These are phyloP conservation scores for Notothenia coriiceps DNA, from an alignment of 2,113 vertebrate genomes.

Conservation along the genomic window DNA sequence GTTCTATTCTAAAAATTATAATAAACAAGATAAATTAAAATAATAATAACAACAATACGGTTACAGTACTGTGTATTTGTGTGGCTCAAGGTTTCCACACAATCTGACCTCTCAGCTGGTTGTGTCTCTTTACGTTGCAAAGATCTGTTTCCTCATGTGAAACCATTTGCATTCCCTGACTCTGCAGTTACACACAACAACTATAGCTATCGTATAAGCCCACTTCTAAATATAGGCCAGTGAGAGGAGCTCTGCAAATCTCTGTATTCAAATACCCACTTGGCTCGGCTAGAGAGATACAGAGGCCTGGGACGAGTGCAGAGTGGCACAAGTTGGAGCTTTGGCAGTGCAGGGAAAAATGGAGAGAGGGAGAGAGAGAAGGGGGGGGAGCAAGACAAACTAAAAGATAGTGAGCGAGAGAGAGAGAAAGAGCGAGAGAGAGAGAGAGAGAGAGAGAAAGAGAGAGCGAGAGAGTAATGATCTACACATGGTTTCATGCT, in stretches of 20 bases:
- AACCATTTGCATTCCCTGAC: constrained; percentile 44
- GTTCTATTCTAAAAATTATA: no score
- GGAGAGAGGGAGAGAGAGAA: constrained; percentile 14
- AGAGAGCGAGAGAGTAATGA: constrained; percentile 76
- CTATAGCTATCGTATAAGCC: constrained; percentile 33
- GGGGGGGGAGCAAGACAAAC: background rate
- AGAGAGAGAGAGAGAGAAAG: constrained; percentile 23
- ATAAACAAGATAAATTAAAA: background rate
- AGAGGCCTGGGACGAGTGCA: constrained; percentile 64
- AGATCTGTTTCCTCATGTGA: background rate
- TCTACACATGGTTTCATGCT: constrained; percentile 85
- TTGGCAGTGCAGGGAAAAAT: constrained; percentile 63
- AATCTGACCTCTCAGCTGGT: background rate
- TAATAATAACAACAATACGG: no score
- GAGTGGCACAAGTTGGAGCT: constrained; percentile 77
- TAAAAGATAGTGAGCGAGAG: constrained; percentile 5
- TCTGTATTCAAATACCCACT: constrained; percentile 62
- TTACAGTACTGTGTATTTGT: background rate
- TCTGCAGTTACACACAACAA: constrained; percentile 48
- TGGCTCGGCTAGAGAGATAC: constrained; percentile 55
- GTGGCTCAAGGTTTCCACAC: background rate
- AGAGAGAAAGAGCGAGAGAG: constrained; percentile 40
- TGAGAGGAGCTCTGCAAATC: constrained; percentile 46
- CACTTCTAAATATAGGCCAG: constrained; percentile 61
- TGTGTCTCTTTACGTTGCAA: background rate